Evolutionary conservation across 2,113 vertebrate species (phyloP), one percentile per base, ranked within the genome.

Genomic region (Carassius gibelio): DNA sequence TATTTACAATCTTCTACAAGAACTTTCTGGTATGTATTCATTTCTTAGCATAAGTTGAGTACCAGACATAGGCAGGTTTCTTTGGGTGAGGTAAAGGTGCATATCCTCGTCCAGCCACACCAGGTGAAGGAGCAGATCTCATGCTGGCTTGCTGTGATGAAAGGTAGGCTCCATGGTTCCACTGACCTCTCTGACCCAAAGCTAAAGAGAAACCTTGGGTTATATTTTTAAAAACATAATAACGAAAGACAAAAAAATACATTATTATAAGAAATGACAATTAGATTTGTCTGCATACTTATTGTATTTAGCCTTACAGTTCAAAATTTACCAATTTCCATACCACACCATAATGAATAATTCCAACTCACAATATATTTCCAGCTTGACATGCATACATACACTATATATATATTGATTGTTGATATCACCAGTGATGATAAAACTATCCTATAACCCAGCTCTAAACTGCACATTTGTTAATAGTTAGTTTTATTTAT

Each of bases 51-150:
- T 45, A n/a, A 61, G 8, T 21, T 59, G 2, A n/a, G 66, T 90
- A 95, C 94, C 91, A 89, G 66, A 42, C 88, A 50, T 85, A 89
- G 81, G 36, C 90, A 85, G 34, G 11, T 87, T 93, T 94, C 77
- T 93, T 90, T 5, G 92, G 93, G 59, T 94, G 91, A 82, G 91
- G 17, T 36, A 90, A 4, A 30, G 90, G 86, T 85, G 88, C 23
- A 68, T 83, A 89, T 42, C 84, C 50, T 89, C 83, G 91, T 59
- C 34, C 72, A 69, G 83, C 19, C 85, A 87, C 75, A 8, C 81
- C 84, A 26, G 91, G 88, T 86, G 87, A 88, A 30, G 88, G 86
- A 52, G 80, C 86, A 85, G 91, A 85, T 85, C 88, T 91, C 19
- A 45, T 84, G 81, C 83, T 91, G 76, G 82, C 36, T 48, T 87